These are phyloP conservation scores for Saturnia pavonia DNA, from an alignment of 2,888 invertebrate genomes.

Conservation along the genomic window DNA sequence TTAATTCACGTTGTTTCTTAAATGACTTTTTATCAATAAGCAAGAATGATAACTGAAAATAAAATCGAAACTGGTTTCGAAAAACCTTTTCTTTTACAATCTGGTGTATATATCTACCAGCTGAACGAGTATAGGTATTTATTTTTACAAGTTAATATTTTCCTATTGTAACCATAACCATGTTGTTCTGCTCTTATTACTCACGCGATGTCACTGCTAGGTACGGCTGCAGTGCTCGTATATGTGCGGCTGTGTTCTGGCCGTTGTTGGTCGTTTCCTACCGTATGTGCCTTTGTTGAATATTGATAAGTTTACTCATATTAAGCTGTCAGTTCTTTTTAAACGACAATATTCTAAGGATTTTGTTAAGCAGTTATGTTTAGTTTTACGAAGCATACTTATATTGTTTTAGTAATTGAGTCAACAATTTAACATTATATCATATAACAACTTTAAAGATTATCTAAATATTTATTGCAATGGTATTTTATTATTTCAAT, in stretches of 20 bases:
- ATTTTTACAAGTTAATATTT: conserved; percentile 40
- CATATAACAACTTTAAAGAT: neutral
- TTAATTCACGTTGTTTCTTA: no score
- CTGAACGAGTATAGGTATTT: neutral
- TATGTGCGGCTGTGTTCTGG: conserved; percentile 33
- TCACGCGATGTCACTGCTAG: conserved; percentile 60
- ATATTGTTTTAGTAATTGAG: neutral
- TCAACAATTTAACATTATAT: neutral
- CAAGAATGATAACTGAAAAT: neutral
- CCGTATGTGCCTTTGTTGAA: conserved; percentile 56
- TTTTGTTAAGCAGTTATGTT: conserved; percentile 18
- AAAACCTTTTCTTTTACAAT: neutral
- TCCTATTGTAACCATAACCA: conserved; percentile 40
- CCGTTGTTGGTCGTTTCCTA: conserved; percentile 42
- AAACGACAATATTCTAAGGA: conserved; percentile 41
- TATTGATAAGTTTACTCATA: conserved; percentile 66
- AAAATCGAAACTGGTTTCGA: neutral
- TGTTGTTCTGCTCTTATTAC: conserved; percentile 54
- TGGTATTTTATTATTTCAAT: neutral
- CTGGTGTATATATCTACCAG: neutral
- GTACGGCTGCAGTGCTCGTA: conserved; percentile 40
- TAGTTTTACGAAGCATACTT: conserved; percentile 27
- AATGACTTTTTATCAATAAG: no score
- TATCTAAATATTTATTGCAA: neutral
- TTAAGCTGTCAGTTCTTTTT: conserved; percentile 42